Conservation (phyloP, 2,888 invertebrate species). For the Sinelater perroti region DNA sequence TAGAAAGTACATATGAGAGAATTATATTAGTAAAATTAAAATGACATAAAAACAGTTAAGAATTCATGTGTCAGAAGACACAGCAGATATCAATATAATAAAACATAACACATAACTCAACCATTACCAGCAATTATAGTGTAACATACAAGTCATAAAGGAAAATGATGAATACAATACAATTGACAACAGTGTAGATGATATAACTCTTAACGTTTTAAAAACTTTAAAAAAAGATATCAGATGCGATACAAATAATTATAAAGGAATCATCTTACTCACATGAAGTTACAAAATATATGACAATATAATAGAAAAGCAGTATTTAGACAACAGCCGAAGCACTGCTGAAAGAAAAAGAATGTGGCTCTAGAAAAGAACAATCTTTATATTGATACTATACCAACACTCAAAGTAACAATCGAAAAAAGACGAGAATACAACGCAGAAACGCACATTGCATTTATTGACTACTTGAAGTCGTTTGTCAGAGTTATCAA, state of each 20-base stretch:
- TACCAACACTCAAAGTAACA: too few relatives aligned
- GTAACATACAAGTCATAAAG: neutral
- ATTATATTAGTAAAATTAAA: neutral
- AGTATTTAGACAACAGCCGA: neutral
- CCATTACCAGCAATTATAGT: neutral
- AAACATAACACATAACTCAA: neutral
- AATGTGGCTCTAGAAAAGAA: too few relatives aligned
- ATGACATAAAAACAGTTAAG: neutral
- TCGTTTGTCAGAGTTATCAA: too few relatives aligned
- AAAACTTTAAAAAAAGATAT: too few relatives aligned
- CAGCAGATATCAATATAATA: neutral
- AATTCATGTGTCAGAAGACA: too few relatives aligned
- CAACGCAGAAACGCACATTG: too few relatives aligned
- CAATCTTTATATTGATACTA: too few relatives aligned
- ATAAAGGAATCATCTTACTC: neutral
- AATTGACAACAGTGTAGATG: neutral
- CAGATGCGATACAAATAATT: neutral
- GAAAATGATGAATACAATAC: neutral
- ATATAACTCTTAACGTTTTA: neutral
- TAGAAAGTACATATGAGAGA: neutral
- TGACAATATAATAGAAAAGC: too few relatives aligned
- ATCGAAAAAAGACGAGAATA: too few relatives aligned
- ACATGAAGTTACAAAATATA: too few relatives aligned
- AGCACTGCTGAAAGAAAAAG: neutral
- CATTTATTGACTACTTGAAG: too few relatives aligned